phyloP scores from a whole-genome alignment of 2,888 invertebrate genomes.

The Brachylomia viminalis region DNA sequence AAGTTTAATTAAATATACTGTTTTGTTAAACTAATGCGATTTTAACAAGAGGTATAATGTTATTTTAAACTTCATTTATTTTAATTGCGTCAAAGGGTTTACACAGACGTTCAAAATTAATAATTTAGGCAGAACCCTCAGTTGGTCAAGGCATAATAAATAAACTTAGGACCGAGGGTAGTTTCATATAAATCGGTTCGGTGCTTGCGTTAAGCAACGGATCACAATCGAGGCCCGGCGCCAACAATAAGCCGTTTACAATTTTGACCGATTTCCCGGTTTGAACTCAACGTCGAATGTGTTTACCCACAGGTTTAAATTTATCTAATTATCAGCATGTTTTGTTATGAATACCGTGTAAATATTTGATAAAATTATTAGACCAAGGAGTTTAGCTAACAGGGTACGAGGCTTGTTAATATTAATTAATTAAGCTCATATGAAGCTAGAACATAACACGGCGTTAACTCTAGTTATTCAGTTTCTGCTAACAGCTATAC shows the following conservation, averaged over 20 bases:
- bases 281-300: constrained; percentile 51
- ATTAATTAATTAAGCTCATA: constrained; percentile 84
- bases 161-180: constrained; percentile 59
- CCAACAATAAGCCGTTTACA: constrained; percentile 44
- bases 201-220: constrained; percentile 56
- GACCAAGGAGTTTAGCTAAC: constrained; percentile 79
- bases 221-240: constrained; percentile 42
- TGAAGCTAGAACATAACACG: constrained; percentile 72
- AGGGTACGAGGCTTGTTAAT: constrained; percentile 80
- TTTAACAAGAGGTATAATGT: constrained; percentile 27
- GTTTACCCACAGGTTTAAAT: constrained; percentile 57
- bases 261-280: constrained; percentile 56
- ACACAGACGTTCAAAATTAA: constrained; percentile 41
- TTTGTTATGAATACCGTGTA: constrained; percentile 71
- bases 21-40: constrained; percentile 44
- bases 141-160: constrained; percentile 59
- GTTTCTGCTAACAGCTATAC: constrained; percentile 70
- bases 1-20: constrained; percentile 23
- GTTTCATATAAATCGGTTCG: constrained; percentile 60
- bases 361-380: constrained; percentile 82
- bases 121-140: constrained; percentile 43
- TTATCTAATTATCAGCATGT: constrained; percentile 67
- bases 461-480: constrained; percentile 70
- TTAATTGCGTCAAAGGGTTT: constrained; percentile 43
- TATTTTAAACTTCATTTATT: constrained; percentile 48